Conservation (phyloP, 2,888 invertebrate species). For the Drosophila mayaguana region DNA sequence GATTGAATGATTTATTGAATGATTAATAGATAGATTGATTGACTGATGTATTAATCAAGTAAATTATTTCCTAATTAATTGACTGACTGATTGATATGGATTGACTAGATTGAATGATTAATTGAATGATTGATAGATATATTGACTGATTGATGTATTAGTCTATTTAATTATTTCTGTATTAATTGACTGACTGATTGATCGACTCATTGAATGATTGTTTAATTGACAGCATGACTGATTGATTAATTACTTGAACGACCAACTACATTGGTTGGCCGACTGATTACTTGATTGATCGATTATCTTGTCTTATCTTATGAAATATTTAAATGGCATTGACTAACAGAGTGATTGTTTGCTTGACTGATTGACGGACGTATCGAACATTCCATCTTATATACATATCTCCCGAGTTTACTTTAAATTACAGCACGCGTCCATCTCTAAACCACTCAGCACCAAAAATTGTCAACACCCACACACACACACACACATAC, state of each 20-base stretch:
- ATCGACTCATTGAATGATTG: neutral
- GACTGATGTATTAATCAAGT: too few relatives aligned
- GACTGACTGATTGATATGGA: too few relatives aligned
- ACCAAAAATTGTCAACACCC: conserved; percentile 51
- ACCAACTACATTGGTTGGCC: neutral
- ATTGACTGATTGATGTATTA: neutral
- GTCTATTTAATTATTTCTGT: too few relatives aligned
- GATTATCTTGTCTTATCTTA: neutral
- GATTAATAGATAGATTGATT: too few relatives aligned
- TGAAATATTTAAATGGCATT: neutral
- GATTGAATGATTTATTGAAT: neutral
- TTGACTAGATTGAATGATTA: neutral
- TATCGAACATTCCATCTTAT: neutral
- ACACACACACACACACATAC: neutral
- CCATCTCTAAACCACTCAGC: conserved; percentile 29
- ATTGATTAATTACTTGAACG: neutral
- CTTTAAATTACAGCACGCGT: neutral
- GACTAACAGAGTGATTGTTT: neutral
- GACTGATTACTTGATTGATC: neutral
- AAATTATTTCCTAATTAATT: too few relatives aligned
- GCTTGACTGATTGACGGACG: neutral
- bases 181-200: too few relatives aligned
- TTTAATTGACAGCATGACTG: neutral
- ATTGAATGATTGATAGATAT: too few relatives aligned
- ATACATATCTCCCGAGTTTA: neutral